Conservation (phyloP, 2,113 vertebrate genomes). For the Panthera uncia region DNA sequence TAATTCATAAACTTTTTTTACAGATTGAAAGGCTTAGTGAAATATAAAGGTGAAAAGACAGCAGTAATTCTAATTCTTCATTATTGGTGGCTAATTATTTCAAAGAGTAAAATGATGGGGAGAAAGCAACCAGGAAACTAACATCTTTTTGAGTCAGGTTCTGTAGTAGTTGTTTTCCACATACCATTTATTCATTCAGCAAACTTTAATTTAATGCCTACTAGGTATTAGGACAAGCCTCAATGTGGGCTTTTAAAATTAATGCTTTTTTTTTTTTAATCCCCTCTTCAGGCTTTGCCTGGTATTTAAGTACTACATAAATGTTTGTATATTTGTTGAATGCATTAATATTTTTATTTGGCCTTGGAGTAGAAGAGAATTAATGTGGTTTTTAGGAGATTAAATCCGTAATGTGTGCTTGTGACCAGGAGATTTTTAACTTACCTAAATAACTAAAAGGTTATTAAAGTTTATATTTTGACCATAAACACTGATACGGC, state of each 20-base stretch:
- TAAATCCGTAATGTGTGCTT: not conserved
- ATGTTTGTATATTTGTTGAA: not conserved
- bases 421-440: not conserved
- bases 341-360: constrained; percentile 14
- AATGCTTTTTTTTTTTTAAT: not conserved
- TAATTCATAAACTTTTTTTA: not conserved
- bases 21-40: not conserved
- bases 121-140: not conserved
- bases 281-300: not conserved
- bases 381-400: not conserved
- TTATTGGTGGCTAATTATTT: not conserved
- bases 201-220: not conserved
- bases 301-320: not conserved
- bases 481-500: not conserved
- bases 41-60: not conserved
- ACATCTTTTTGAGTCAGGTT: not conserved
- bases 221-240: not conserved
- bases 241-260: not conserved
- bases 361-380: not conserved
- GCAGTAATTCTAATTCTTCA: not conserved
- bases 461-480: not conserved
- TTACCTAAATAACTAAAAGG: not conserved
- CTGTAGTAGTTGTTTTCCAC: not conserved
- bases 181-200: not conserved
- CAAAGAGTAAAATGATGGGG: not conserved